These are phyloP conservation scores for Cyprinodon tularosa DNA, from an alignment of 2,113 vertebrate genomes.

Conservation along the genomic window DNA sequence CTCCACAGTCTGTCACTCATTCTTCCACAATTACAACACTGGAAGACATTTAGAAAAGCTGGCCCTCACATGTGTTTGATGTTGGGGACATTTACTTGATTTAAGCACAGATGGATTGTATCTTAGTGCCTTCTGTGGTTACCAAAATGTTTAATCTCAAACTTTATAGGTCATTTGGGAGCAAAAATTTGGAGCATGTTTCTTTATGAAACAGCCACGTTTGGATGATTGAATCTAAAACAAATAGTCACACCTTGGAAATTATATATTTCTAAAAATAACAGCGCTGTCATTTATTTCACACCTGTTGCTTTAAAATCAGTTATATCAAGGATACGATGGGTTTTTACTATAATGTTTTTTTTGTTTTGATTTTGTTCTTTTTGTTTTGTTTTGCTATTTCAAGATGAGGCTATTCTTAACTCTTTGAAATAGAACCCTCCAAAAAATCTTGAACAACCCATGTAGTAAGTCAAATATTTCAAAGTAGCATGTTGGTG, in stretches of 20 bases:
- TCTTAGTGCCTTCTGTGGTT: slow-evolving; percentile 27
- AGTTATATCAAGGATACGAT: not conserved
- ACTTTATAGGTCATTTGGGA: slow-evolving; percentile 15
- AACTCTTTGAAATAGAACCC: no score
- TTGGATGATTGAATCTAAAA: not conserved
- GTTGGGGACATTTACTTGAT: slow-evolving; percentile 53
- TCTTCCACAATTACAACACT: slow-evolving; percentile 68
- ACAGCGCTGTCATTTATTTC: not conserved
- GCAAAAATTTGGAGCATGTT: slow-evolving; percentile 1
- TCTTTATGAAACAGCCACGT: not conserved
- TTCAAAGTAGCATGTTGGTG: no score
- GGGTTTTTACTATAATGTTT: no score
- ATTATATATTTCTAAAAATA: not conserved
- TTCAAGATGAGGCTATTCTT: no score
- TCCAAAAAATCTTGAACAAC: no score
- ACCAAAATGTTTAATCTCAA: slow-evolving; percentile 16
- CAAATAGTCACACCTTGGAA: not conserved
- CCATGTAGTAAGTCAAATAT: no score
- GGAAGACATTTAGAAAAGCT: slow-evolving; percentile 57
- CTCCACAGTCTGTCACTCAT: slow-evolving; percentile 67
- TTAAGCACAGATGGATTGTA: slow-evolving; percentile 50
- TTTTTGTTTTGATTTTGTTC: no score
- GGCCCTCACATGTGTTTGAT: slow-evolving; percentile 44
- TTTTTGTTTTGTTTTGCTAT: no score
- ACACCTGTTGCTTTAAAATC: not conserved